These are phyloP conservation scores for Lepus oiostolus DNA, from an alignment of 2,797 vertebrate species.

Conservation along the genomic window DNA sequence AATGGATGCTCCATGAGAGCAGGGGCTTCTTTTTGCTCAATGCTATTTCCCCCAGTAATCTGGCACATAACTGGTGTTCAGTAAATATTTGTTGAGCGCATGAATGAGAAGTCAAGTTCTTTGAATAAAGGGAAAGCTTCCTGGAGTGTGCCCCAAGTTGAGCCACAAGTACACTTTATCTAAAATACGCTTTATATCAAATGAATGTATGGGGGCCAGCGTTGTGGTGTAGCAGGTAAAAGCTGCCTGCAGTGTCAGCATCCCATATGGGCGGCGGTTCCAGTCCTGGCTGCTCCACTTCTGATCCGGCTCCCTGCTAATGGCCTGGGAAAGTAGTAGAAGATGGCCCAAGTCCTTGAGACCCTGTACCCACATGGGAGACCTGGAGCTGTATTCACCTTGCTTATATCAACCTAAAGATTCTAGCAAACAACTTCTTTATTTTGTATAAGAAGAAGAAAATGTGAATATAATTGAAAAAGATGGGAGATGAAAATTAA, in stretches of 20 bases:
- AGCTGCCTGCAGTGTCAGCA: no score
- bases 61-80: conserved; percentile 29
- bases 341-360: no score
- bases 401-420: not conserved
- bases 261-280: no score
- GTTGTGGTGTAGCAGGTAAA: no score
- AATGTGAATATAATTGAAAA: conserved; percentile 50
- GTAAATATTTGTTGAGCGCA: conserved; percentile 39
- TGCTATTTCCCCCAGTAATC: not conserved
- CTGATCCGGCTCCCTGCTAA: no score
- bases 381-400: not conserved
- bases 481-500: conserved; percentile 56
- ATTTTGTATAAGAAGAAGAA: conserved; percentile 4
- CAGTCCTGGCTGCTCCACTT: no score
- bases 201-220: no score
- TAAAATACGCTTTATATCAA: no score
- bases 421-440: conserved; percentile 30
- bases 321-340: no score
- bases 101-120: not conserved
- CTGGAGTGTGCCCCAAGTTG: not conserved
- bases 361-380: no score
- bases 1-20: not conserved
- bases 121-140: conserved; percentile 29
- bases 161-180: conserved; percentile 1
- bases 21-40: not conserved